phyloP scores from a whole-genome alignment of 2,888 invertebrate genomes.

The Aphodius sticticus region DNA sequence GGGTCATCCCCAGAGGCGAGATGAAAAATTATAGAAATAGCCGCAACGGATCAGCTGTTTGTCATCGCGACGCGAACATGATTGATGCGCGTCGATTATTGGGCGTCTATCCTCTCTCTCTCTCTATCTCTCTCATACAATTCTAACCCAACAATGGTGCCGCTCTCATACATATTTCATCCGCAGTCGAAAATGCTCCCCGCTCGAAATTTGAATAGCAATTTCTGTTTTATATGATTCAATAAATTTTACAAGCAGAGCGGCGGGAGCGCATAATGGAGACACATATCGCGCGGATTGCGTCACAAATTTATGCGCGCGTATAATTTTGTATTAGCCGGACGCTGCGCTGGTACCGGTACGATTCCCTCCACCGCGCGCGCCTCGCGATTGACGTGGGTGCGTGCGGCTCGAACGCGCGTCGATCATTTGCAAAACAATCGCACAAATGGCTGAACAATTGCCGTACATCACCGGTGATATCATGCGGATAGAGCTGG shows the following conservation, averaged over 20 bases:
- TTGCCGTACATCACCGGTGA: neutral
- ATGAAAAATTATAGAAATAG: conserved; percentile 36
- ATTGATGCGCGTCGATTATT: conserved; percentile 51
- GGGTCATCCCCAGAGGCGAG: neutral
- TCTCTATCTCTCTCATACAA: conserved; percentile 27
- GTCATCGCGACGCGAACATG: conserved; percentile 41
- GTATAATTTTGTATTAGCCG: neutral
- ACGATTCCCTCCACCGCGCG: neutral
- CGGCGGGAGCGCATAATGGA: neutral
- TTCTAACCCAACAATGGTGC: conserved; percentile 29
- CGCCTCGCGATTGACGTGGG: neutral
- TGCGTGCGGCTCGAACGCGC: neutral
- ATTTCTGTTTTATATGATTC: conserved; percentile 53
- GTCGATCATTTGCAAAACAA: neutral
- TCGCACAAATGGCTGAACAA: neutral
- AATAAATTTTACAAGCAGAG: conserved; percentile 47
- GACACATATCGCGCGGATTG: neutral
- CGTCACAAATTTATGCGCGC: conserved; percentile 5
- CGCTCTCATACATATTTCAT: conserved; percentile 50
- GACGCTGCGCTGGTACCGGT: neutral
- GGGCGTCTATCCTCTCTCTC: conserved; percentile 34
- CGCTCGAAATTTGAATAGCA: conserved; percentile 43
- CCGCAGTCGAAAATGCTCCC: conserved; percentile 43
- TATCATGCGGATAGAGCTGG: neutral
- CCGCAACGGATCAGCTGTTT: conserved; percentile 19